phyloP scores from a whole-genome alignment of 2,888 invertebrate genomes.

The Barypeithes pellucidus region DNA sequence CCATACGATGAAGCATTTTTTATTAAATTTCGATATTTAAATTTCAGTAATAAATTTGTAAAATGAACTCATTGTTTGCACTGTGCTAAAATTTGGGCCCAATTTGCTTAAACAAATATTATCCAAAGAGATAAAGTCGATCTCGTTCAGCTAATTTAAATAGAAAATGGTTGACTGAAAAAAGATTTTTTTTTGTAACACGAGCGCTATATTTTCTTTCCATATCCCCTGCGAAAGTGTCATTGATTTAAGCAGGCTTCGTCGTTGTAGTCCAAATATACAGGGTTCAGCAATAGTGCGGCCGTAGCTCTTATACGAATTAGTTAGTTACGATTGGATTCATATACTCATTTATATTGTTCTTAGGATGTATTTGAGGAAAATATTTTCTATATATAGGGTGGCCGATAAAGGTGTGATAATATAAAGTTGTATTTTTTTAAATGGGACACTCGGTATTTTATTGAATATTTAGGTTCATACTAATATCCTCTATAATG shows the following conservation, averaged over 20 bases:
- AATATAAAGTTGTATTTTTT: too few species aligned
- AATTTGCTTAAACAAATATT: constrained; percentile 22
- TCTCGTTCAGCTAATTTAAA: constrained; percentile 20
- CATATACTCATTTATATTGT: too few species aligned
- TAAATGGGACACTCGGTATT: too few species aligned
- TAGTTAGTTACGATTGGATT: too few species aligned
- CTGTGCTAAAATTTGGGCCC: constrained; percentile 12
- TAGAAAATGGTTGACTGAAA: neutral
- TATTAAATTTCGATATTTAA: neutral
- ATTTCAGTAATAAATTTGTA: constrained; percentile 9
- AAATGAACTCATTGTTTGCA: constrained; percentile 9
- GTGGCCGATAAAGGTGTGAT: too few species aligned
- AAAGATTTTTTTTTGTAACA: constrained; percentile 5
- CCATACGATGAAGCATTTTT: neutral
- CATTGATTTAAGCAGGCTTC: constrained; percentile 7
- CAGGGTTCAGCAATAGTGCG: too few species aligned
- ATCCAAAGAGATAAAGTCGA: constrained; percentile 18
- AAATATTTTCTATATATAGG: too few species aligned
- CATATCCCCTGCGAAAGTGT: neutral
- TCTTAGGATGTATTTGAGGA: too few species aligned
- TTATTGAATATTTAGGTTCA: too few species aligned
- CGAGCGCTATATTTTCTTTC: neutral
- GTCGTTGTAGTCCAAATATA: too few species aligned
- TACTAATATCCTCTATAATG: too few species aligned
- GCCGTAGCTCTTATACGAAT: too few species aligned